phyloP scores from a whole-genome alignment of 2,113 vertebrate species.

The Nanger granti region DNA sequence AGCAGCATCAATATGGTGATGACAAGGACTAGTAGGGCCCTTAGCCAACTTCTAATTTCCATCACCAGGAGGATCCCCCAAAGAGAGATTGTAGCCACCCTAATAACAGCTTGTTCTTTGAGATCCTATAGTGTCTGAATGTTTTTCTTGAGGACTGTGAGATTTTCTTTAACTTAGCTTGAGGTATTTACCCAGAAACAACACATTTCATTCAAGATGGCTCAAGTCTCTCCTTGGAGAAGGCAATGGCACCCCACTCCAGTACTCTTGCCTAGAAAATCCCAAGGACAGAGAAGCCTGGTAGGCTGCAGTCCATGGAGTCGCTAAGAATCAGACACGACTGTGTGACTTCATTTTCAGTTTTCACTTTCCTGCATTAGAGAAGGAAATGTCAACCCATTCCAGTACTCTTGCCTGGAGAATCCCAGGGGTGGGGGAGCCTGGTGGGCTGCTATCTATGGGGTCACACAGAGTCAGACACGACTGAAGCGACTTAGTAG shows the following conservation, averaged over 20 bases:
- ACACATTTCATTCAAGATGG: not conserved
- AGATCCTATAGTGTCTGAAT: not conserved
- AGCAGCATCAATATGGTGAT: not conserved
- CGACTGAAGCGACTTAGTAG: accelerated
- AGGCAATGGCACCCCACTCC: too few relatives aligned
- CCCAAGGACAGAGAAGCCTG: too few relatives aligned
- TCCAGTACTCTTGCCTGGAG: too few relatives aligned
- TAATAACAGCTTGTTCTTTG: not conserved
- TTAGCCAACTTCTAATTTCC: not conserved
- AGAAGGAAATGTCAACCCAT: too few relatives aligned
- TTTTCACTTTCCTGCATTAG: too few relatives aligned
- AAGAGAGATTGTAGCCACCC: not conserved
- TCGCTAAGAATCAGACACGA: accelerated
- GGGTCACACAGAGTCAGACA: too few relatives aligned
- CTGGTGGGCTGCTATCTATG: too few relatives aligned
- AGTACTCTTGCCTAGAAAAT: too few relatives aligned
- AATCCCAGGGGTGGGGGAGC: too few relatives aligned
- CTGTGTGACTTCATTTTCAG: too few relatives aligned
- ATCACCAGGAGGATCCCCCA: not conserved
- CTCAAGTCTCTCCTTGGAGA: not conserved
- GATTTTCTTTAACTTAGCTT: not conserved
- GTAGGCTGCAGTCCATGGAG: too few relatives aligned
- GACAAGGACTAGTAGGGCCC: not conserved
- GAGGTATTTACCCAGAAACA: not conserved
- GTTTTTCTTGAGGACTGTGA: not conserved